phyloP scores from a whole-genome alignment of 2,888 invertebrate genomes.

The Volucella inflata region DNA sequence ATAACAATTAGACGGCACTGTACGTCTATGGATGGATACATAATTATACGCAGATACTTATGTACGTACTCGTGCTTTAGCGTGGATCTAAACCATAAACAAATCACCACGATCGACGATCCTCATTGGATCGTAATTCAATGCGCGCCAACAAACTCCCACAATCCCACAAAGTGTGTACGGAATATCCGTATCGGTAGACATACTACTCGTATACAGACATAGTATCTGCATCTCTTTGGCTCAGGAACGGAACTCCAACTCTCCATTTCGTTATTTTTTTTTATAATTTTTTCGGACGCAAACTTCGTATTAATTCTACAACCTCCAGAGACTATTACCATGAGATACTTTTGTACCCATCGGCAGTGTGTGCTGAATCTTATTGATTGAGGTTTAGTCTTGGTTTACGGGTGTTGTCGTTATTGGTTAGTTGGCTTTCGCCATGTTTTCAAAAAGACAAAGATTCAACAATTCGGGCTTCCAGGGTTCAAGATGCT shows the following conservation, averaged over 20 bases:
- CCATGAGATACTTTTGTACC: conserved; percentile 49
- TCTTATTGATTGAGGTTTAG: conserved; percentile 71
- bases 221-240: background rate
- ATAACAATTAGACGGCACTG: conserved; percentile 68
- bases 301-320: conserved; percentile 1
- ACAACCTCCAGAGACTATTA: conserved; percentile 58
- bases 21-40: conserved; percentile 17
- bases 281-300: conserved; percentile 2
- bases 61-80: conserved; percentile 4
- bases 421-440: conserved; percentile 42
- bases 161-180: conserved; percentile 44
- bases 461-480: conserved; percentile 10
- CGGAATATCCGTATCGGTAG: conserved; percentile 27
- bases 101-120: conserved; percentile 49
- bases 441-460: conserved; percentile 17
- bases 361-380: conserved; percentile 58
- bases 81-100: conserved; percentile 62
- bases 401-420: conserved; percentile 43
- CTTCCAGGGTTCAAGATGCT: conserved; percentile 64
- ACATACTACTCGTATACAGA: no score
- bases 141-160: conserved; percentile 50
- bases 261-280: conserved; percentile 42
- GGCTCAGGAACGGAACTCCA: conserved; percentile 58
- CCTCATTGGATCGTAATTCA: conserved; percentile 29
- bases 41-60: conserved; percentile 68